Evolutionary conservation across 2,888 invertebrate species (phyloP), one percentile per base, ranked within the genome.

Genomic region (Meandrusa payeni): DNA sequence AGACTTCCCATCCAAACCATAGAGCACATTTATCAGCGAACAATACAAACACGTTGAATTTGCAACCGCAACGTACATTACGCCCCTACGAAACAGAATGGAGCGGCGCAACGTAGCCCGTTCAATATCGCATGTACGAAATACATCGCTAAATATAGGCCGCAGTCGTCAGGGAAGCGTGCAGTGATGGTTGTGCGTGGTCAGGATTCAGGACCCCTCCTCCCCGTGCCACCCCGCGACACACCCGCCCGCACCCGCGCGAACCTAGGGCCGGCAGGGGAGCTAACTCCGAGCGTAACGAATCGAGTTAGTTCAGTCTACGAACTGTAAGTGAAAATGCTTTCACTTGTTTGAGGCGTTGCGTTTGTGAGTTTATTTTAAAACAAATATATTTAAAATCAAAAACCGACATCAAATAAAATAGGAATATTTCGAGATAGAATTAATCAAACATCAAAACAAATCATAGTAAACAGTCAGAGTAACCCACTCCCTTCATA

Each of bases 91-190:
- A 20, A 27, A 27, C 24, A 7, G 39, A 39, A 44, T 27, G 13
- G 32, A 43, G 45, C 39, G 43, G 32, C 47, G 45, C 46, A 47
- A 52, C 50, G 54, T 49, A 49, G 58, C 26, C 37, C 57, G 57
- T 54, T 52, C 55, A 53, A 54, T 55, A 46, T 41, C 47, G 49
- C 52, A 54, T 52, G 54, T 56, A 58, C 55, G 67, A 72, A 80
- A 74, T 79, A 77, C 76, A 77, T 64, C 55, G 70, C 81, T 85
- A 83, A 83, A 83, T 82, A 83, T 85, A 83, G 80, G 73, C 69
- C 69, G 72, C 46, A 52, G 39, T 33, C 44, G 46, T 48, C 46
- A 39, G 59, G 57, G 60, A 59, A 56, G 56, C 57, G 54, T 64
- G 60, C 64, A 64, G 63, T 63, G 63, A 54, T 61, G 58, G 77